Evolutionary conservation across 2,888 invertebrate genomes (phyloP), one percentile per base, ranked within the genome.

Genomic region (Craniophora ligustri): DNA sequence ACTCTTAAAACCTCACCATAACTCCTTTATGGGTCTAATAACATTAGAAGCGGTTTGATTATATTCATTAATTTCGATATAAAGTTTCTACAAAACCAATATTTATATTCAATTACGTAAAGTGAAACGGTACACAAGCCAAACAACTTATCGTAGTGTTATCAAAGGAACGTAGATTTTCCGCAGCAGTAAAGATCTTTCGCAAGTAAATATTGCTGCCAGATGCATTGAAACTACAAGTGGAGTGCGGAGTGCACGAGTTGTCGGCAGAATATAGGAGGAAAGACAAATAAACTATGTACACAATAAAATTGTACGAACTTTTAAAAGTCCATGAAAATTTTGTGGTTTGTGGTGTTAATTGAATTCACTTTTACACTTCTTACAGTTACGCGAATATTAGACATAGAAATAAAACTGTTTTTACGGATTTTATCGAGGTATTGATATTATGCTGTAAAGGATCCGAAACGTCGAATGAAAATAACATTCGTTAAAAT

Each of bases 191-290:
- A 48, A 50, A 72, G 48, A 59, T 70, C 57, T 63, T 59, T 49
- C 47, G 54, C 50, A 60, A 78, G 67, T 72, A 77, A 79, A 82
- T 79, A 79, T 77, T 67, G 55, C 72, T 72, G 76, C 63, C 79
- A 78, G 75, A 76, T 79, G 77, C 76, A 80, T 60, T 50, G 49
- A 59, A 70, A 72, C 64, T 63, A 69, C 67, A 72, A 66, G 67
- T 72, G 72, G 76, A 70, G 64, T 46, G 60, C 67, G 67, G 35
- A 44, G 45, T 21, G 23, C 34, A 39, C 35, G 15, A 30, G 56
- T n/a, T n/a, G n/a, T n/a, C n/a, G n/a, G 40, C 38, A 41, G 23
- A 60, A 63, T 71, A 69, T 36, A 46, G 28, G 32, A 54, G 46
- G 45, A 46, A 63, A 45, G 31, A 45, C 35, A 44, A 7, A 58